These are phyloP conservation scores for Hydrotaea diabolus DNA, from an alignment of 2,888 invertebrate species.

Conservation along the genomic window DNA sequence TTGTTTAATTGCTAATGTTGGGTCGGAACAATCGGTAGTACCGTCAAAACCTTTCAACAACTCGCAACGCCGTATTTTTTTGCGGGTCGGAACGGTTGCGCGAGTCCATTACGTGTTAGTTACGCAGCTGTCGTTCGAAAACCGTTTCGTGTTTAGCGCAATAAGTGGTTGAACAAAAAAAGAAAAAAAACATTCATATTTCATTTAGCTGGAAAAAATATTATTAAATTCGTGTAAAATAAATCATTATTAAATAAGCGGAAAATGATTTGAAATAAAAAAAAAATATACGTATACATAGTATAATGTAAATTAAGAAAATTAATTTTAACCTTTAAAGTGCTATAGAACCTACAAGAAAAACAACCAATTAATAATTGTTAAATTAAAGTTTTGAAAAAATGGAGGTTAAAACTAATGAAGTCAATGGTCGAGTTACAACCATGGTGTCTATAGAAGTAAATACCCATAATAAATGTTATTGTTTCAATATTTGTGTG, in stretches of 20 bases:
- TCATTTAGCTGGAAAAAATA: background rate
- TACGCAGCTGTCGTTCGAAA: background rate
- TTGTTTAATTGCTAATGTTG: conserved; percentile 57
- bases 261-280: conserved; percentile 37
- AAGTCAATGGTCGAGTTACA: conserved; percentile 56
- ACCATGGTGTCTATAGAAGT: conserved; percentile 63
- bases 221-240: background rate
- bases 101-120: conserved; percentile 45
- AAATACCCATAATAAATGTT: conserved; percentile 41
- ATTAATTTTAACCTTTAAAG: conserved; percentile 46
- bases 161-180: conserved; percentile 25
- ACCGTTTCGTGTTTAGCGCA: conserved; percentile 30
- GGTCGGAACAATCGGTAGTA: conserved; percentile 59
- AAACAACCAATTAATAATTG: conserved; percentile 22
- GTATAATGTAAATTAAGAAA: conserved; percentile 8
- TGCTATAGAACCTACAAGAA: conserved; percentile 13
- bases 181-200: conserved; percentile 17
- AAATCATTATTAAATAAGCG: conserved; percentile 14
- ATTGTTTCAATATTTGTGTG: no score
- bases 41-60: conserved; percentile 61
- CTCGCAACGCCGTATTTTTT: conserved; percentile 42
- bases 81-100: background rate
- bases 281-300: background rate
- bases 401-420: conserved; percentile 63
- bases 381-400: conserved; percentile 19